A percentile compares a stretch with the other conserved stretches of the same genome.
These are phyloP conservation scores for Parus major DNA, from an alignment of 2,113 vertebrate species.

Conservation along the genomic window DNA sequence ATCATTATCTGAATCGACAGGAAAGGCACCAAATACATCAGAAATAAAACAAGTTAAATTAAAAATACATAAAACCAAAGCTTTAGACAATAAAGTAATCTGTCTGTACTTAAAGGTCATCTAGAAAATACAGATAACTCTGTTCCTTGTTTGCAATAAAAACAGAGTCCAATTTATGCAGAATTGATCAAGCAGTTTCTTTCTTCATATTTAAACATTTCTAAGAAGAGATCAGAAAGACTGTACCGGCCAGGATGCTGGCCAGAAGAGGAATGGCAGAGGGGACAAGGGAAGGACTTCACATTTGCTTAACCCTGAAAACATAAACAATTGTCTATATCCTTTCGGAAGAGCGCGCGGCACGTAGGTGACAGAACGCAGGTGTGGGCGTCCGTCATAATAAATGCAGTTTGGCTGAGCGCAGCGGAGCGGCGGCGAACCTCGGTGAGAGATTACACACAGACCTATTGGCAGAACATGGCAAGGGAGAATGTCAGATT, in stretches of 20 bases:
- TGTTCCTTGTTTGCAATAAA: neutral
- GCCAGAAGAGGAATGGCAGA: neutral
- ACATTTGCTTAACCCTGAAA: neutral
- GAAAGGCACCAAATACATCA: slow-evolving; percentile 21
- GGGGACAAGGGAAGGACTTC: neutral
- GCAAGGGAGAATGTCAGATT: slow-evolving; percentile 75
- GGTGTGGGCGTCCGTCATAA: slow-evolving; percentile 47
- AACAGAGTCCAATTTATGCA: neutral
- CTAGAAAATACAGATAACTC: neutral
- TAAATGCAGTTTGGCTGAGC: slow-evolving; percentile 6
- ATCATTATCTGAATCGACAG: neutral
- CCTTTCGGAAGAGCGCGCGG: neutral
- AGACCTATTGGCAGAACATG: slow-evolving; percentile 58
- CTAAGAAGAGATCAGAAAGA: neutral
- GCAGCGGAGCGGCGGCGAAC: slow-evolving; percentile 3
- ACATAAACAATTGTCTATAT: neutral
- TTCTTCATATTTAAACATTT: neutral
- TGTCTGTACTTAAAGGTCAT: neutral
- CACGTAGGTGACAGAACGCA: slow-evolving; percentile 29
- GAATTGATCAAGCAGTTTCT: neutral
- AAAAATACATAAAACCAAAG: slow-evolving; percentile 17
- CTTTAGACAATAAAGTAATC: slow-evolving; percentile 23
- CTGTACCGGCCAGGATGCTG: neutral
- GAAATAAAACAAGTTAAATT: slow-evolving; percentile 35
- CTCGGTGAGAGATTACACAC: slow-evolving; percentile 39